Evolutionary conservation across 2,888 invertebrate species (phyloP).

Genomic region (Ptychoptera albimana): DNA sequence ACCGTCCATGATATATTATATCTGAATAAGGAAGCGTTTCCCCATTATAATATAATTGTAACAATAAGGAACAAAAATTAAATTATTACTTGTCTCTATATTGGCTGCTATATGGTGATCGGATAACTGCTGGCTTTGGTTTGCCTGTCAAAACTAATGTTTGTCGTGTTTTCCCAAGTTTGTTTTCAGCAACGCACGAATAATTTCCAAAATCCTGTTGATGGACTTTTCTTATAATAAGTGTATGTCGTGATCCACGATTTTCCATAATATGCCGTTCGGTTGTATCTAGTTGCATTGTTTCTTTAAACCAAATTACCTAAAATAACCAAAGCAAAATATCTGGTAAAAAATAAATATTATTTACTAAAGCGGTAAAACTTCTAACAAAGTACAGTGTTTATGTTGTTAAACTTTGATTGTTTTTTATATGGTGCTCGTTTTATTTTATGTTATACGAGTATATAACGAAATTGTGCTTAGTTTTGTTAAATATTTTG

Average conservation of each 20-base stretch:
- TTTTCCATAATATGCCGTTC: conserved; percentile 50
- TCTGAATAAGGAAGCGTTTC: no score
- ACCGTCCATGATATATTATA: conserved; percentile 54
- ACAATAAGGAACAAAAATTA: no score
- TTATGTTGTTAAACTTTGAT: no score
- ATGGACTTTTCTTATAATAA: conserved; percentile 50
- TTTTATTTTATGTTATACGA: no score
- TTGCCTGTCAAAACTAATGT: conserved; percentile 49
- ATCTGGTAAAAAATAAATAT: no score
- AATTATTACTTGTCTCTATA: conserved; percentile 30
- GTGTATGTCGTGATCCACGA: conserved; percentile 46
- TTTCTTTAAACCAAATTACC: conserved; percentile 51
- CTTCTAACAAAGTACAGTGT: no score
- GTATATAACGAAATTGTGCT: no score
- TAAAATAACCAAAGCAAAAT: conserved; percentile 14
- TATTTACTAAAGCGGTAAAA: no score
- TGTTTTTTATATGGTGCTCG: no score
- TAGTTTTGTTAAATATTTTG: no score
- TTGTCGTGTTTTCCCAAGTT: conserved; percentile 46
- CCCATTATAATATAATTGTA: no score
- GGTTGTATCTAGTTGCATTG: conserved; percentile 49
- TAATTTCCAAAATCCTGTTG: conserved; percentile 53
- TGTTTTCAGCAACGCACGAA: conserved; percentile 52
- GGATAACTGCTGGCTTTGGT: conserved; percentile 47
- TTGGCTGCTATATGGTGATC: conserved; percentile 42